Evolutionary conservation across 2,888 invertebrate genomes (phyloP), one percentile per base, ranked within the genome.

Genomic region (Parnassius glacialis): DNA sequence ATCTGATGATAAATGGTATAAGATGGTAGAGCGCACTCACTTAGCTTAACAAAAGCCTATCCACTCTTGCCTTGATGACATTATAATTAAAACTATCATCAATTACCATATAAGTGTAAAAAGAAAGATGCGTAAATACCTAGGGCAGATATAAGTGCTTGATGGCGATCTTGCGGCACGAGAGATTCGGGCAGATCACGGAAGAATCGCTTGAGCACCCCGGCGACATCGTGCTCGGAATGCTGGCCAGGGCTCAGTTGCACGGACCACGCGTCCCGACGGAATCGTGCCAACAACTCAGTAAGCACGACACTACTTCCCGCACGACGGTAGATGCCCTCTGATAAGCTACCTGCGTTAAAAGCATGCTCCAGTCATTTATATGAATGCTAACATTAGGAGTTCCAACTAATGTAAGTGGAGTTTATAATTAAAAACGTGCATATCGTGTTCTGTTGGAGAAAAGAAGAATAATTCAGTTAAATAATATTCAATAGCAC

Each of bases 181-280:
- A 98, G 87, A 1, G 97, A 95, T 73, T 97, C 97, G 0, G 97
- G 96, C 57, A 98, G 89, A 72, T 96, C 96, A n/a, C 97, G 92
- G 81, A 98, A 95, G 87, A 97, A 98, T 65, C 97, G 92, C 83
- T 98, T 97, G 9, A 98, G 87, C 0, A 95, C 96, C 47, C 96
- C 96, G 3, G 97, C 96, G 12, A 98, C 97, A 78, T 98, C 98
- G 81, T 97, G 96, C 71, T 97, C 97, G 0, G 94, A 94, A 75
- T 95, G 96, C 57, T 95, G 94, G 52, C 94, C 94, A 7, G 93
- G 92, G 11, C 95, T 95, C 54, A 98, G 93, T 79, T 96, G 96
- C 5, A 97, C 96, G 7, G 95, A 94, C 94, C 97, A 96, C 11
- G 97, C 96, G 78, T 98, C 96, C 67, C 94, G 93, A 3, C 96